Conservation (phyloP, 1,140 invertebrate genomes). For the Macrocentrus cingulum region DNA sequence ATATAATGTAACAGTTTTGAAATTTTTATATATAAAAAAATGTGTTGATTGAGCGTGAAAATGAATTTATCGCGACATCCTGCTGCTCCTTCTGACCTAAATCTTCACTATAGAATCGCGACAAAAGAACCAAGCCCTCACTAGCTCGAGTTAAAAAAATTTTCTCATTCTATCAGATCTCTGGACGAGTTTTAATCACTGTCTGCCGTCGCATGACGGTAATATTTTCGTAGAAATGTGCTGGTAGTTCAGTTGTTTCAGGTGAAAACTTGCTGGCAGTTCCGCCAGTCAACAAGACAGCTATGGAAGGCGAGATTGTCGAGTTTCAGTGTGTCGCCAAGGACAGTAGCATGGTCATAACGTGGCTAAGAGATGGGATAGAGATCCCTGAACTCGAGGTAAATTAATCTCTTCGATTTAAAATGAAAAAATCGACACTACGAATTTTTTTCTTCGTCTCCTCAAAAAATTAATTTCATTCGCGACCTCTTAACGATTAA, state of each 20-base stretch:
- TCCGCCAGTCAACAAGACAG: slow-evolving; percentile 86
- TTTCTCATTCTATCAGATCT: not conserved
- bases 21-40: too few relatives aligned
- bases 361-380: slow-evolving; percentile 72
- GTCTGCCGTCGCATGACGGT: slow-evolving; percentile 49
- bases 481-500: not conserved
- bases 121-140: not conserved
- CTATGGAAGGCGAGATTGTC: slow-evolving; percentile 80
- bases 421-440: not conserved
- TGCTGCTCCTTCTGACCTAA: too few relatives aligned
- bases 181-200: slow-evolving; percentile 41
- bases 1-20: too few relatives aligned
- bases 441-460: not conserved
- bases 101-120: too few relatives aligned
- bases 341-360: slow-evolving; percentile 62
- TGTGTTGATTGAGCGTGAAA: too few relatives aligned
- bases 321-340: slow-evolving; percentile 81
- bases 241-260: too few relatives aligned
- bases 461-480: not conserved
- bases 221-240: too few relatives aligned
- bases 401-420: too few relatives aligned
- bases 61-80: too few relatives aligned
- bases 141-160: slow-evolving; percentile 1
- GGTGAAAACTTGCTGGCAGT: slow-evolving; percentile 81
- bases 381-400: slow-evolving; percentile 63